Evolutionary conservation across 1,140 invertebrate genomes (phyloP).

Genomic region (Fopius arisanus): DNA sequence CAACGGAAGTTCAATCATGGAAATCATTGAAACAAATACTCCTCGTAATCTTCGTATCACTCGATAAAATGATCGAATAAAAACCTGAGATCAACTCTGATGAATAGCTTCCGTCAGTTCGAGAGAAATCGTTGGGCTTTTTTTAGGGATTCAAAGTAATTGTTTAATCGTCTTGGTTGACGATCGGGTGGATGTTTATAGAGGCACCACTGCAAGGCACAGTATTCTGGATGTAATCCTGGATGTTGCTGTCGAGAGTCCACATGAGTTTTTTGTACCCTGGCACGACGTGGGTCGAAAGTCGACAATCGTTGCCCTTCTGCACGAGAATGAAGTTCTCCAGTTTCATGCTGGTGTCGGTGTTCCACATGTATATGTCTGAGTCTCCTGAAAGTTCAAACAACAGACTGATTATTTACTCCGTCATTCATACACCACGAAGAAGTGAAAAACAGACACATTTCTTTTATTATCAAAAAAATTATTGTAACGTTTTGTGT

Average conservation of each 20-base stretch:
- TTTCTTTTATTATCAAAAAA: too few species aligned
- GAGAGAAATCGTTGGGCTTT: background rate
- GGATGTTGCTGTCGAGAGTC: conserved; percentile 72
- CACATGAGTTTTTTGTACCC: conserved; percentile 69
- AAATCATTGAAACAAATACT: too few species aligned
- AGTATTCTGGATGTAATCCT: conserved; percentile 68
- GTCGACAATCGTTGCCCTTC: conserved; percentile 67
- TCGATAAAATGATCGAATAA: too few species aligned
- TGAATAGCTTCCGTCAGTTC: background rate
- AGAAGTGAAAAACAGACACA: too few species aligned
- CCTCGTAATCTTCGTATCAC: too few species aligned
- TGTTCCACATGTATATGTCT: conserved; percentile 71
- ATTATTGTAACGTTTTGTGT: too few species aligned
- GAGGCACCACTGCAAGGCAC: conserved; percentile 68
- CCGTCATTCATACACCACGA: too few species aligned
- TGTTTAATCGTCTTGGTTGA: conserved; percentile 48
- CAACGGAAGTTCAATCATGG: background rate
- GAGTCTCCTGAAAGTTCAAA: conserved; percentile 58
- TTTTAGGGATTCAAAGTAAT: background rate
- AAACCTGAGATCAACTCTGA: too few species aligned
- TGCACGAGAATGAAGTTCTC: conserved; percentile 69
- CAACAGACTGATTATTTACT: too few species aligned
- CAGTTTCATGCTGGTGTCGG: conserved; percentile 64
- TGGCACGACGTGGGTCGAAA: conserved; percentile 69
- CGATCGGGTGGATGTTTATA: conserved; percentile 65